Conservation (phyloP, 2,797 vertebrate species). For the Tapirus indicus region DNA sequence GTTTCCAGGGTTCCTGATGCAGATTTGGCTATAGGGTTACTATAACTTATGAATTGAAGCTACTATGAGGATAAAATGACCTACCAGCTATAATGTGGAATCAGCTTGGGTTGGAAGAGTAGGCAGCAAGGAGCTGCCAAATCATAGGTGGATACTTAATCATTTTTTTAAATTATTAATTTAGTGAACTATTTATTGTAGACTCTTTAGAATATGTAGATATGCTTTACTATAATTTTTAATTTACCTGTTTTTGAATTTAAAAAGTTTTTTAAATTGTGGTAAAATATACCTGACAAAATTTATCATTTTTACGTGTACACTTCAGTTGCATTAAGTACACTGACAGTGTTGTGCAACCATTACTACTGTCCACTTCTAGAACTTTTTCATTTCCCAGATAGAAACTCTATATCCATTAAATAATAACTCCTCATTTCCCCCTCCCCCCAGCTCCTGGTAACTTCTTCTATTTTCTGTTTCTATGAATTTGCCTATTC, state of each 20-base stretch:
- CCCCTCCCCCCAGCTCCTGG: not conserved
- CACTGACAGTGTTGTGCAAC: not conserved
- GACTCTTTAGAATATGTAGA: not conserved
- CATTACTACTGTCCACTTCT: not conserved
- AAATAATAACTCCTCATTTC: not conserved
- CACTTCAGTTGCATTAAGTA: not conserved
- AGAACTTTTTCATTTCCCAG: not conserved
- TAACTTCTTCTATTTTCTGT: constrained; percentile 30
- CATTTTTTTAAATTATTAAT: not conserved
- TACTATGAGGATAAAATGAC: not conserved
- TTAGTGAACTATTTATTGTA: not conserved
- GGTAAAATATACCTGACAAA: not conserved
- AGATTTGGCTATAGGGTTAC: not conserved
- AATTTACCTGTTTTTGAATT: not conserved
- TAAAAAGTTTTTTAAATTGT: not conserved
- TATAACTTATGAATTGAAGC: not conserved
- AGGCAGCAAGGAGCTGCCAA: not conserved
- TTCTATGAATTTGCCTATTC: not conserved
- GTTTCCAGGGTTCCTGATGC: not conserved
- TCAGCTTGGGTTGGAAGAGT: not conserved
- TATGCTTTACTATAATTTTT: not conserved
- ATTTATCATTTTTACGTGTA: not conserved
- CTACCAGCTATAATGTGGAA: not conserved
- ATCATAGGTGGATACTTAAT: not conserved
- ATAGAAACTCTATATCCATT: not conserved